These are phyloP conservation scores for Sarcophaga rosellei DNA, from an alignment of 2,888 invertebrate species.

Conservation along the genomic window DNA sequence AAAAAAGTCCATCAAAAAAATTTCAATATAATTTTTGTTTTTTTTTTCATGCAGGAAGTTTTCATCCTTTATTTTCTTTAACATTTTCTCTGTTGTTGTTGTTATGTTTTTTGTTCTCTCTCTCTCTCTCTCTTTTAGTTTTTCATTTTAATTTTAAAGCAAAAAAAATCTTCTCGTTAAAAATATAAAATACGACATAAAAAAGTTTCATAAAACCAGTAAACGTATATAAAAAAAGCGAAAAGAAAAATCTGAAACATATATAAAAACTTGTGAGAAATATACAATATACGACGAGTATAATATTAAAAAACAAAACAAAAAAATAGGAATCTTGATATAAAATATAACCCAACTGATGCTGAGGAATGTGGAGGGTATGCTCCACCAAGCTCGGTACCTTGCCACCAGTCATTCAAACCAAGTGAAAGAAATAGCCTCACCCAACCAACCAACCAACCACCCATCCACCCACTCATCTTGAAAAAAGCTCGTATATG, in stretches of 20 bases:
- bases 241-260: constrained; percentile 35
- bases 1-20: constrained; percentile 59
- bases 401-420: constrained; percentile 45
- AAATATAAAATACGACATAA: constrained; percentile 64
- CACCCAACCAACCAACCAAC: constrained; percentile 6
- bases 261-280: constrained; percentile 48
- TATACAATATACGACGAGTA: constrained; percentile 13
- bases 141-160: constrained; percentile 52
- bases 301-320: neutral
- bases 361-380: neutral
- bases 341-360: constrained; percentile 16
- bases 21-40: constrained; percentile 25
- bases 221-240: constrained; percentile 12
- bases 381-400: constrained; percentile 36
- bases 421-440: constrained; percentile 19
- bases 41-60: constrained; percentile 53
- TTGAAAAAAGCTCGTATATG: constrained; percentile 47
- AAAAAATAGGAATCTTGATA: constrained; percentile 36
- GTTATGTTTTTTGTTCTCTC: constrained; percentile 25
- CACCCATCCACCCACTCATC: constrained; percentile 51
- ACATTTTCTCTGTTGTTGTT: constrained; percentile 38
- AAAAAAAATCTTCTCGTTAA: constrained; percentile 62
- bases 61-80: constrained; percentile 54
- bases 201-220: constrained; percentile 49
- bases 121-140: neutral